Conservation (phyloP, 1,140 invertebrate species). For the Trachymyrmex septentrionalis region DNA sequence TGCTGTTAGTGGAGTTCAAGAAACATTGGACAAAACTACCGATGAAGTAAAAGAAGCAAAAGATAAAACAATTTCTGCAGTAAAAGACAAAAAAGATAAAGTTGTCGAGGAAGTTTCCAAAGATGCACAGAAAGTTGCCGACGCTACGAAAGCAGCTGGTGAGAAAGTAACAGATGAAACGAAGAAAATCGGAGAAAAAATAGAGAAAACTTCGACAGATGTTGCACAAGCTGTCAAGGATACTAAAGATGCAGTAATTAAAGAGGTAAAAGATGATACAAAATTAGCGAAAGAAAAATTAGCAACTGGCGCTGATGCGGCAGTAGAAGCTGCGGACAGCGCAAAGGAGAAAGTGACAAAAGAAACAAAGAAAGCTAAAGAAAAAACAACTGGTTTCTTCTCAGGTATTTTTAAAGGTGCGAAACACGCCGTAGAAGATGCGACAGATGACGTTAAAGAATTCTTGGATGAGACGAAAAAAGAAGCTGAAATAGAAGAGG, state of each 20-base stretch:
- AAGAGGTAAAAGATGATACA: constrained; percentile 66
- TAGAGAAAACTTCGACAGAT: background rate
- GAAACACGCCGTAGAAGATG: constrained; percentile 78
- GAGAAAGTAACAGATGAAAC: constrained; percentile 19
- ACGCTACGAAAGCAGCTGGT: constrained; percentile 24
- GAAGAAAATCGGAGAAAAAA: constrained; percentile 35
- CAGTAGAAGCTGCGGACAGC: constrained; percentile 25
- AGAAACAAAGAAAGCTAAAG: constrained; percentile 55
- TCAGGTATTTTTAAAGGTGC: constrained; percentile 71
- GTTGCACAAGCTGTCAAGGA: constrained; percentile 10
- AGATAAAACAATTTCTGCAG: constrained; percentile 45
- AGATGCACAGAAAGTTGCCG: constrained; percentile 5
- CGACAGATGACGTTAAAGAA: constrained; percentile 76
- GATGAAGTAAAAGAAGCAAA: constrained; percentile 56
- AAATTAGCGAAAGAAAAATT: constrained; percentile 64
- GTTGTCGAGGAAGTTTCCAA: constrained; percentile 48
- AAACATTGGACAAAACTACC: constrained; percentile 31
- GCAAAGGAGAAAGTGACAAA: constrained; percentile 46
- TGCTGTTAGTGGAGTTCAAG: background rate
- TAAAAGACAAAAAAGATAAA: constrained; percentile 45
- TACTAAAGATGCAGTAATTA: constrained; percentile 36
- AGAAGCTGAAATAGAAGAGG: constrained; percentile 54
- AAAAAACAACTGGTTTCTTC: constrained; percentile 54
- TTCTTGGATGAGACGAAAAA: constrained; percentile 68
- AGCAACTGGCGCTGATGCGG: constrained; percentile 3